phyloP scores from a whole-genome alignment of 92 coral and sea anemone species.

The Micromussa lordhowensis region DNA sequence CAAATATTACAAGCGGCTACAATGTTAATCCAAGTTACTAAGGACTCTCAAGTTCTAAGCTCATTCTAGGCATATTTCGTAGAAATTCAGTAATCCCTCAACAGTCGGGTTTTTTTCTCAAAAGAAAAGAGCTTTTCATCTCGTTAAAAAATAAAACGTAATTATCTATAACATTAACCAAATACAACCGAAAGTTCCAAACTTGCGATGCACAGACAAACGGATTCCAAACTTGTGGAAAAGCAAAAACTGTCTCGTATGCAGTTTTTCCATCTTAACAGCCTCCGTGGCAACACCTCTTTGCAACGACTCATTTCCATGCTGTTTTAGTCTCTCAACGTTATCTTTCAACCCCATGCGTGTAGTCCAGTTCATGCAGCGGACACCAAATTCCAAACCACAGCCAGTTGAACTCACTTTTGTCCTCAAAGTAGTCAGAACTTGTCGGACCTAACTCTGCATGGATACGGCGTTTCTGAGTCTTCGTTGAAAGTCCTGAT shows the following conservation, averaged over 20 bases:
- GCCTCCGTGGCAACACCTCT: background rate
- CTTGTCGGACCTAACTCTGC: constrained; percentile 10
- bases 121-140: constrained; percentile 5
- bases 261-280: background rate
- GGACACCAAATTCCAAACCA: background rate
- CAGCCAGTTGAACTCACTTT: constrained; percentile 12
- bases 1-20: background rate
- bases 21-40: background rate
- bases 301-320: background rate
- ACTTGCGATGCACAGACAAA: background rate
- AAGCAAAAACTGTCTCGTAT: background rate
- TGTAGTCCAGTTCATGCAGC: background rate
- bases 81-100: background rate
- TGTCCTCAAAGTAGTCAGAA: constrained; percentile 3
- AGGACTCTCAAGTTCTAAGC: background rate
- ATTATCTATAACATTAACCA: background rate
- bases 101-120: background rate
- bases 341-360: too few relatives aligned
- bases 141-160: background rate
- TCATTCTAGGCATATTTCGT: background rate
- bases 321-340: background rate
- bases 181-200: background rate
- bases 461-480: constrained; percentile 82
- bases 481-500: constrained; percentile 95
- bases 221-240: background rate